Conservation (phyloP, 2,797 vertebrate species). For the Falco naumanni region DNA sequence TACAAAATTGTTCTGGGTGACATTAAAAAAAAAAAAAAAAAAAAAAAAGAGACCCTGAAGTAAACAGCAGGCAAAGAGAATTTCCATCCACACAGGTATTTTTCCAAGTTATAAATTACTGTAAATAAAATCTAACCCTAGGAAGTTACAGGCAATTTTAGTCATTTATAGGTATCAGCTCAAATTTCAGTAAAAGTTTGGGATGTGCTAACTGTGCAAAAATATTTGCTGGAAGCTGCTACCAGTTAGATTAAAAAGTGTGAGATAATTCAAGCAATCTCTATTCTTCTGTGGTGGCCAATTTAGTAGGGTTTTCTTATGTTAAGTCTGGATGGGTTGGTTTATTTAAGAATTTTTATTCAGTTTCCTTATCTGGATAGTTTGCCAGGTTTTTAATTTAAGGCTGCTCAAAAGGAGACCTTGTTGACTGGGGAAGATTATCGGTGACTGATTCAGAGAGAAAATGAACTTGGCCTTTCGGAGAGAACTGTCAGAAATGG, state of each 20-base stretch:
- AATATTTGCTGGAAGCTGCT: neutral
- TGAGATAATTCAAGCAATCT: neutral
- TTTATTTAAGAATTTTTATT: neutral
- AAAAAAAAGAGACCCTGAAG: neutral
- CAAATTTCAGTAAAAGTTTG: neutral
- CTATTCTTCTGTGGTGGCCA: neutral
- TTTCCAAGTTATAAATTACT: neutral
- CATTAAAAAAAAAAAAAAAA: neutral
- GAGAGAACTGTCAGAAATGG: neutral
- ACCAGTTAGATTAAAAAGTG: neutral
- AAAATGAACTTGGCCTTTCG: neutral
- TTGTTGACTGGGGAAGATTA: neutral
- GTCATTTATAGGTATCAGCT: neutral
- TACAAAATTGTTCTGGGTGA: neutral
- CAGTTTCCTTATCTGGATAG: neutral
- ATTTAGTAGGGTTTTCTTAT: neutral
- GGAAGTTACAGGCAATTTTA: constrained; percentile 2
- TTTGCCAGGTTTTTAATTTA: neutral
- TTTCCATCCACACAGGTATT: neutral
- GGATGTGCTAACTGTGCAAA: neutral
- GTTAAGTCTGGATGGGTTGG: neutral
- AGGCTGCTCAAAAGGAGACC: neutral
- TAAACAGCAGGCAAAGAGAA: neutral
- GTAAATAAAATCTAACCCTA: neutral
- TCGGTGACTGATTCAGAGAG: neutral